Evolutionary conservation across 2,797 vertebrate species (phyloP).

Genomic region (Tamandua tetradactyla): DNA sequence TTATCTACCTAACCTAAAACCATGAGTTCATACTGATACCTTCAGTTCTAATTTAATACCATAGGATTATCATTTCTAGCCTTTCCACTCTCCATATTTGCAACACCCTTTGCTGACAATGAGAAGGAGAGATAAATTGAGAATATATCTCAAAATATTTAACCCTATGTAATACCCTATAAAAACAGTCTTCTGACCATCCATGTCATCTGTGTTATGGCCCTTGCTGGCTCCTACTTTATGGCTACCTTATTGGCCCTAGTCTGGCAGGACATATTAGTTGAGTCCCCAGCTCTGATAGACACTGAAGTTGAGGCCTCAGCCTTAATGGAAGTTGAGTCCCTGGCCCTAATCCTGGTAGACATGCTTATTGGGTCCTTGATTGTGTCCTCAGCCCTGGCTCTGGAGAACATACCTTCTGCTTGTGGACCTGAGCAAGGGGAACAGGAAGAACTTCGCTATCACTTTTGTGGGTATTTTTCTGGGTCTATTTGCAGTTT

Average conservation of each 20-base stretch:
- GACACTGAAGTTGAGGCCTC: not conserved
- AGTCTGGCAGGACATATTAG: not conserved
- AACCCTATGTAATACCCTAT: not conserved
- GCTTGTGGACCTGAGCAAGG: not conserved
- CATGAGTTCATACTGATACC: not conserved
- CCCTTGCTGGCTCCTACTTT: not conserved
- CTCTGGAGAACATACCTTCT: not conserved
- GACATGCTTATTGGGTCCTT: not conserved
- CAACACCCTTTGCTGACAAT: not conserved
- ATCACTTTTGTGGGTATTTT: too few relatives aligned
- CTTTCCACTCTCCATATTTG: not conserved
- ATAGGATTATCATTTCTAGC: not conserved
- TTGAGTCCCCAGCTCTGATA: not conserved
- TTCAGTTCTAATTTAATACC: not conserved
- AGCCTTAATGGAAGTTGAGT: not conserved
- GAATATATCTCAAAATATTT: not conserved
- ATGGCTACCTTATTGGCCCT: not conserved
- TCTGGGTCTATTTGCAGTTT: too few relatives aligned
- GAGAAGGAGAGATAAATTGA: not conserved
- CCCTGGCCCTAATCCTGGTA: not conserved
- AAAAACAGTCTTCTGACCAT: not conserved
- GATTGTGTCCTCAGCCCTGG: not conserved
- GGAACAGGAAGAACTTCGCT: not conserved
- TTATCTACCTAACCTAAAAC: not conserved
- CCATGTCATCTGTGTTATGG: not conserved